phyloP scores from a whole-genome alignment of 2,888 invertebrate species.

The Biston betularia region DNA sequence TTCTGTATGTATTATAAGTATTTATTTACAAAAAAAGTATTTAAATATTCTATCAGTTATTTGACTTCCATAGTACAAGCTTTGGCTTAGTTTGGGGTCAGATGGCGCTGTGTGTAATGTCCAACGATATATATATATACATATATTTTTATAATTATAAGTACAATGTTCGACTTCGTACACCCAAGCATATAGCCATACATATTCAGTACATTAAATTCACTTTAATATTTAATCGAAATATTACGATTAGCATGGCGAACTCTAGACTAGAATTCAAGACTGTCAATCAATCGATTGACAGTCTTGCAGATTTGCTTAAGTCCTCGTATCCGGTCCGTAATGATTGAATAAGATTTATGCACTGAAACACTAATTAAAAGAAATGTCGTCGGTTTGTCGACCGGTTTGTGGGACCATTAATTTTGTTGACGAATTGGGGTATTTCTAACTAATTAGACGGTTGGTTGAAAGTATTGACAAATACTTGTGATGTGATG shows the following conservation, averaged over 20 bases:
- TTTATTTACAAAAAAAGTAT: no score
- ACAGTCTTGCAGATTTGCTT: constrained; percentile 47
- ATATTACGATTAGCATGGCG: constrained; percentile 25
- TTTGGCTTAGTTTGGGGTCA: no score
- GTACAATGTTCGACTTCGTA: no score
- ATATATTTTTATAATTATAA: no score
- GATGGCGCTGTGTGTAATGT: no score
- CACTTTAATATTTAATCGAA: not conserved
- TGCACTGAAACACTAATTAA: constrained; percentile 35
- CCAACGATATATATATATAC: no score
- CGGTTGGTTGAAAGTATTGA: constrained; percentile 8
- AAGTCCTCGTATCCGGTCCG: constrained; percentile 41
- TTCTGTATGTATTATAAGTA: no score
- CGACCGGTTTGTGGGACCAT: constrained; percentile 32
- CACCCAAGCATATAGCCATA: no score
- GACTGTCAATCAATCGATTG: constrained; percentile 39
- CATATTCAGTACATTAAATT: no score
- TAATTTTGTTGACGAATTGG: constrained; percentile 37
- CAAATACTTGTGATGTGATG: constrained; percentile 24
- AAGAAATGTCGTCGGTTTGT: constrained; percentile 30
- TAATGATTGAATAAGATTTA: constrained; percentile 33
- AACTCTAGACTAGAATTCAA: constrained; percentile 27
- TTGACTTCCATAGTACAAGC: no score
- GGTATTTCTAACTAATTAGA: constrained; percentile 39
- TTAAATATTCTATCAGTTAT: no score